Evolutionary conservation across 2,797 vertebrate species (phyloP).

Genomic region (Halcyon chelicuti): DNA sequence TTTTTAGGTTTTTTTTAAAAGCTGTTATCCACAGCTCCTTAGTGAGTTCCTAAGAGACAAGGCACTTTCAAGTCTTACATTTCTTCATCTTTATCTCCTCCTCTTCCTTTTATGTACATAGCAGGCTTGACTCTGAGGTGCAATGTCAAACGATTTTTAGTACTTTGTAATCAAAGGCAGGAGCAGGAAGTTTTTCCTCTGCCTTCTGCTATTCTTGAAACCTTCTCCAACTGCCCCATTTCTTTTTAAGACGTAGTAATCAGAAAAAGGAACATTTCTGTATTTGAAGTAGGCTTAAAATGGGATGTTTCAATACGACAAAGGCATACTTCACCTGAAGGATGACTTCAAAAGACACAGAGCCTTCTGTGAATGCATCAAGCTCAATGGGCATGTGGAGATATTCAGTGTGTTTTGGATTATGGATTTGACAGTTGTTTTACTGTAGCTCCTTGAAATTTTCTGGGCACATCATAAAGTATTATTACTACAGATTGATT

Average conservation of each 20-base stretch:
- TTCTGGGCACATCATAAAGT: background rate
- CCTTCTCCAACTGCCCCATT: background rate
- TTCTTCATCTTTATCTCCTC: constrained; percentile 5
- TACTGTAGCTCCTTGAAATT: background rate
- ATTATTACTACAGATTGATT: background rate
- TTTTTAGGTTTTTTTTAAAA: background rate
- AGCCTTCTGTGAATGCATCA: background rate
- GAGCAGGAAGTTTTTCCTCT: constrained; percentile 6
- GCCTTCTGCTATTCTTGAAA: background rate
- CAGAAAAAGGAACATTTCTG: background rate
- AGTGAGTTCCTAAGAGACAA: background rate
- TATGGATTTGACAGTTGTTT: background rate
- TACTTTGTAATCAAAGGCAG: background rate
- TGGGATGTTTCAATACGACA: background rate
- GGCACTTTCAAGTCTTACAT: background rate
- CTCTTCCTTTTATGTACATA: background rate
- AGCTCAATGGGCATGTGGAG: background rate
- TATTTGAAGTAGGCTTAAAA: background rate
- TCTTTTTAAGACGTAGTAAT: background rate
- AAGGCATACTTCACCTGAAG: background rate
- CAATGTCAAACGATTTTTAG: background rate
- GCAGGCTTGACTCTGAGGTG: background rate
- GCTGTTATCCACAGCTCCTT: background rate
- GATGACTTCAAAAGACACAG: background rate
- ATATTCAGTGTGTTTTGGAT: background rate